Evolutionary conservation across 2,113 vertebrate species (phyloP).

Genomic region (Syngnathoides biaculeatus): DNA sequence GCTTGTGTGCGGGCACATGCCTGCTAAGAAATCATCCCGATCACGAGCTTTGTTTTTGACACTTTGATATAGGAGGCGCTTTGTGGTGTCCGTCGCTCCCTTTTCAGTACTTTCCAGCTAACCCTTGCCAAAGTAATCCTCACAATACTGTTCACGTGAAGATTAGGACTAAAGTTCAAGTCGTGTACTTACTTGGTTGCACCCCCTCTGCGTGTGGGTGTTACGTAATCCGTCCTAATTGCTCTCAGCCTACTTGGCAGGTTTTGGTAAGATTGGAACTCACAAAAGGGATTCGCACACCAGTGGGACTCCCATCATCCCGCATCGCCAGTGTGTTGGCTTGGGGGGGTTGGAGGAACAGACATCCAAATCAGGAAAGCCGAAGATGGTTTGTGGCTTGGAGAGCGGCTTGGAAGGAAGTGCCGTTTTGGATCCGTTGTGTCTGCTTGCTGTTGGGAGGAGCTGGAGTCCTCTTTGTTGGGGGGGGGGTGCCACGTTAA

Average conservation of each 20-base stretch:
- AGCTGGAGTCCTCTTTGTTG: too few relatives aligned
- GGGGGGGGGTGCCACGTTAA: too few relatives aligned
- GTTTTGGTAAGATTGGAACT: slow-evolving; percentile 23
- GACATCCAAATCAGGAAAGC: slow-evolving; percentile 1
- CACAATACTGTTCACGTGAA: slow-evolving; percentile 10
- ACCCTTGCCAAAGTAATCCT: too few relatives aligned
- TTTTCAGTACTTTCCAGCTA: not conserved
- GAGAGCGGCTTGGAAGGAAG: slow-evolving; percentile 44
- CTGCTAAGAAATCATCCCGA: too few relatives aligned
- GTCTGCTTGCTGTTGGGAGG: slow-evolving; percentile 36
- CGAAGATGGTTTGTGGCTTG: slow-evolving; percentile 23
- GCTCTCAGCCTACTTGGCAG: slow-evolving; percentile 49
- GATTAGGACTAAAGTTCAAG: slow-evolving; percentile 26
- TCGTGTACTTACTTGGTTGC: slow-evolving; percentile 26
- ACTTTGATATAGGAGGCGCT: not conserved
- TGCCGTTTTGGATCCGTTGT: slow-evolving; percentile 59
- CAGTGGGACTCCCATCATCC: too few relatives aligned
- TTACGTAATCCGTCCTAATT: slow-evolving; percentile 60
- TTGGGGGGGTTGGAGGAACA: not conserved
- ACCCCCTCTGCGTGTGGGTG: slow-evolving; percentile 26
- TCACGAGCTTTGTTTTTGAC: not conserved
- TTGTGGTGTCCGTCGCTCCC: not conserved
- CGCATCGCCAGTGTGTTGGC: not conserved
- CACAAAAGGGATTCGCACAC: slow-evolving; percentile 5
- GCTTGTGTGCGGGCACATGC: too few relatives aligned